These are phyloP conservation scores for Andrena camellia DNA, from an alignment of 2,888 invertebrate species.

Conservation along the genomic window DNA sequence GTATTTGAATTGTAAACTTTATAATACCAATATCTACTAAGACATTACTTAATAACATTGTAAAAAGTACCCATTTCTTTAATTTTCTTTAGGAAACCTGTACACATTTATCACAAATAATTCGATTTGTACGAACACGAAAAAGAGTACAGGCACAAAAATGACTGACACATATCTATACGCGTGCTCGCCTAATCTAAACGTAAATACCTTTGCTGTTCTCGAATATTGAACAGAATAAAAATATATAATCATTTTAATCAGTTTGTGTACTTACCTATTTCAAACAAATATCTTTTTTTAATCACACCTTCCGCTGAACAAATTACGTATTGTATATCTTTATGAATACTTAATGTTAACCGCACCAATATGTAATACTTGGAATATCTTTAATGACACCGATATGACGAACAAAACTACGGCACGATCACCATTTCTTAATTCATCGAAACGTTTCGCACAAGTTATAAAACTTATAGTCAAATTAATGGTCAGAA, in stretches of 20 bases:
- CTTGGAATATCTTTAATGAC: constrained; percentile 2
- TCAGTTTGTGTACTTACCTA: constrained; percentile 73
- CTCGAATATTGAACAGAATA: constrained; percentile 41
- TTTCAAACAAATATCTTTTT: constrained; percentile 36
- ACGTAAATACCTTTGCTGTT: constrained; percentile 27
- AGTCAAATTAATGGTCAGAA: background rate
- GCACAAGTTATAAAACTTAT: background rate
- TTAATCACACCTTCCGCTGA: constrained; percentile 51
- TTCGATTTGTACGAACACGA: constrained; percentile 16
- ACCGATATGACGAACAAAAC: constrained; percentile 13
- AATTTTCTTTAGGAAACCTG: background rate
- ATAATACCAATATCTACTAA: background rate
- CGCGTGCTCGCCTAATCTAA: constrained; percentile 62
- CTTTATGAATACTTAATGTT: constrained; percentile 24
- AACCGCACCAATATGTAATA: constrained; percentile 34
- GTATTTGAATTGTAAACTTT: background rate
- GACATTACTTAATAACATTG: background rate
- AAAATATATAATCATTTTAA: constrained; percentile 60
- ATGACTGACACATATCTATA: constrained; percentile 47
- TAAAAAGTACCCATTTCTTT: background rate
- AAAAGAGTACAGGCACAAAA: constrained; percentile 30
- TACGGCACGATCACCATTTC: constrained; percentile 17
- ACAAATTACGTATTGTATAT: constrained; percentile 9
- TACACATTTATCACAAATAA: constrained; percentile 8
- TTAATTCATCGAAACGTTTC: background rate